These are phyloP conservation scores for Hipparchia semele DNA, from an alignment of 2,888 invertebrate genomes.

Conservation along the genomic window DNA sequence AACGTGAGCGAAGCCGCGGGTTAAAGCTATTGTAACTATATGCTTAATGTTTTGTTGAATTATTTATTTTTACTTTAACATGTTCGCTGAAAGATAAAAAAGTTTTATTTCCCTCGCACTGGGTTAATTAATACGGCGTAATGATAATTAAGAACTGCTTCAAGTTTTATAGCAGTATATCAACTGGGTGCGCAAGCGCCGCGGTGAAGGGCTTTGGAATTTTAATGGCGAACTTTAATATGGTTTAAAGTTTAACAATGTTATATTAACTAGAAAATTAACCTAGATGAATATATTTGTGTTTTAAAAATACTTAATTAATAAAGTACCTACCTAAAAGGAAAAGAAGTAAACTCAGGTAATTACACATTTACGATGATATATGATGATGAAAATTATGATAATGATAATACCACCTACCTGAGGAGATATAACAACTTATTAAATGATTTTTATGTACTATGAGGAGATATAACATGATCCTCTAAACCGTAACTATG, in stretches of 20 bases:
- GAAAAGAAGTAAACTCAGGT: too few species aligned
- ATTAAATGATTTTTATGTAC: too few species aligned
- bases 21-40: too few species aligned
- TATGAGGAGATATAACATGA: too few species aligned
- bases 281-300: neutral
- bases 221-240: conserved; percentile 23
- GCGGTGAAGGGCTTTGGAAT: conserved; percentile 21
- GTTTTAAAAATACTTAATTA: neutral
- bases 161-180: conserved; percentile 34
- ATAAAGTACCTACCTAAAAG: too few species aligned
- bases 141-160: conserved; percentile 36
- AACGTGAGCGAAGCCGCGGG: too few species aligned
- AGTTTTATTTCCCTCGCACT: conserved; percentile 28
- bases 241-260: conserved; percentile 1
- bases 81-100: conserved; percentile 27
- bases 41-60: neutral
- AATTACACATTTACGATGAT: too few species aligned
- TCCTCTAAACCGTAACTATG: too few species aligned
- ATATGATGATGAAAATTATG: too few species aligned
- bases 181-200: conserved; percentile 26
- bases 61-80: conserved; percentile 16
- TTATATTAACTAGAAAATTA: neutral
- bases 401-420: too few species aligned
- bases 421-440: too few species aligned
- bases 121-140: conserved; percentile 32